phyloP scores from a whole-genome alignment of 2,888 invertebrate species.

The Tinea trinotella region DNA sequence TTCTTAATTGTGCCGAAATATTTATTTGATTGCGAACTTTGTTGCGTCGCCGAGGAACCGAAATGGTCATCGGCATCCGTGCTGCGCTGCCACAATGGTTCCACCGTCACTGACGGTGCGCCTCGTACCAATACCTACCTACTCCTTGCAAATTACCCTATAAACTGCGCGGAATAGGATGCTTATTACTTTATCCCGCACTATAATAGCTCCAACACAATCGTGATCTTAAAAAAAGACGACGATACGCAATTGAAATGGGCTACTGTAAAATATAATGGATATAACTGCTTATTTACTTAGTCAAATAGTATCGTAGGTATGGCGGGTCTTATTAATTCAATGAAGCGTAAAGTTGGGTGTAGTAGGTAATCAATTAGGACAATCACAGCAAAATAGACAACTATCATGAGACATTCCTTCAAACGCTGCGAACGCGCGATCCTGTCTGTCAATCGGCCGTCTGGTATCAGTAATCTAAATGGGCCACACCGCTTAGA shows the following conservation, averaged over 20 bases:
- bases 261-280: not conserved
- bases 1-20: slow-evolving; percentile 74
- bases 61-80: slow-evolving; percentile 69
- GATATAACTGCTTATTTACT: no score
- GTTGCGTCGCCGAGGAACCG: slow-evolving; percentile 63
- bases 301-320: not conserved
- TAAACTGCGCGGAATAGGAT: slow-evolving; percentile 33
- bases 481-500: slow-evolving; percentile 49
- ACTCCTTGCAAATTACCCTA: slow-evolving; percentile 33
- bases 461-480: slow-evolving; percentile 58
- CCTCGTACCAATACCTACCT: slow-evolving; percentile 23
- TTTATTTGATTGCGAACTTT: slow-evolving; percentile 70
- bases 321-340: not conserved
- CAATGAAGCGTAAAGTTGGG: slow-evolving; percentile 5
- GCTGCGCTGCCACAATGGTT: slow-evolving; percentile 48
- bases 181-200: slow-evolving; percentile 11
- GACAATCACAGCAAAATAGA: slow-evolving; percentile 35
- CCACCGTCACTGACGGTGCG: slow-evolving; percentile 35
- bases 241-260: not conserved
- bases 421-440: slow-evolving; percentile 41
- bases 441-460: slow-evolving; percentile 51
- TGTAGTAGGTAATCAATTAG: slow-evolving; percentile 26
- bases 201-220: not conserved
- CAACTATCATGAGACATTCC: slow-evolving; percentile 37
- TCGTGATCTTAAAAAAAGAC: not conserved